Evolutionary conservation across 2,888 invertebrate genomes (phyloP), one percentile per base, ranked within the genome.

Genomic region (Tipula confusa): DNA sequence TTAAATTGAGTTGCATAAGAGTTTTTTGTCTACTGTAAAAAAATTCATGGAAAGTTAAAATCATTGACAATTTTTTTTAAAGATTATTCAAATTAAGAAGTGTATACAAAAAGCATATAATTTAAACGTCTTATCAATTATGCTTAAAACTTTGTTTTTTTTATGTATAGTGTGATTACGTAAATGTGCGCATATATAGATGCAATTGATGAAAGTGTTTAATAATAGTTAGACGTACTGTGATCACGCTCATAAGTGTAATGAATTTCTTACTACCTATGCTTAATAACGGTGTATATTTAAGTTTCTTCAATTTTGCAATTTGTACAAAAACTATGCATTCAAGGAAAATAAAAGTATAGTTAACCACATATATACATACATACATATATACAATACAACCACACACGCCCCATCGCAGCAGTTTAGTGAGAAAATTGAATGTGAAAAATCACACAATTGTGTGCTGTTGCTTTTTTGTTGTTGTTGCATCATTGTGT

Each of bases 391-490:
- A n/a, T n/a, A n/a, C n/a, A n/a, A n/a, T n/a, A n/a, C n/a, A n/a
- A n/a, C n/a, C n/a, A n/a, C n/a, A n/a, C n/a, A n/a, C n/a, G 24
- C 24, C 15, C 48, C n/a, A n/a, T n/a, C n/a, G n/a, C n/a, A n/a
- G n/a, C n/a, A n/a, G n/a, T 33, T 33, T 13, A 64, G 18, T 64
- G 24, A 24, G 24, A 64, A 3, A 64, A 64, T 64, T 64, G 18
- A 64, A 64, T 64, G 64, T 64, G 64, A 64, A 64, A 64, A 64
- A 64, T 24, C 24, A 64, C 64, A 64, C 64, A 64, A 64, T 64
- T 64, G 64, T 64, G 64, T 64, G 64, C 15, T n/a, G 43, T 43
- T 43, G 43, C 43, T 15, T 64, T n/a, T n/a, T n/a, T n/a, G n/a
- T n/a, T n/a, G n/a, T n/a, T n/a, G n/a, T n/a, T n/a, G n/a, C n/a